Evolutionary conservation across 2,888 invertebrate species (phyloP).

Genomic region (Temnothorax unifasciatus): DNA sequence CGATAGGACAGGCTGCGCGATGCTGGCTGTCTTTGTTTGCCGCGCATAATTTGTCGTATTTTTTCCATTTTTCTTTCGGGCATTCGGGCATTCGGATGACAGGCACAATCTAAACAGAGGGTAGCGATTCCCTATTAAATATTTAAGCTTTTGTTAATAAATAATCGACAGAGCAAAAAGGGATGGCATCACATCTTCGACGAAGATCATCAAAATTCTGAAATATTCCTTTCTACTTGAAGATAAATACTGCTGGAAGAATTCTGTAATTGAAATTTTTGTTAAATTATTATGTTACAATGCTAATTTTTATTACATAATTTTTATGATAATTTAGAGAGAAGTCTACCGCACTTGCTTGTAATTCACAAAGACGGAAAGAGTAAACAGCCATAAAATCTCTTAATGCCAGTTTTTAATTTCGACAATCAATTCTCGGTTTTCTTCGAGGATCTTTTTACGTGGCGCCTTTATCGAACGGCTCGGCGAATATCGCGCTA

Average conservation of each 20-base stretch:
- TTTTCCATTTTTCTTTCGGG: not conserved
- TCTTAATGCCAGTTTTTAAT: not conserved
- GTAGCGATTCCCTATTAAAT: not conserved
- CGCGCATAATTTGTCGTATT: not conserved
- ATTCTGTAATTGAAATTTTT: not conserved
- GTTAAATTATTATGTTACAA: not conserved
- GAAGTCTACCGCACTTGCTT: not conserved
- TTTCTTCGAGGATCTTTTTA: not conserved
- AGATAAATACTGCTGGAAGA: not conserved
- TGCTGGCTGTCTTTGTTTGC: not conserved
- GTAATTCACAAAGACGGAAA: not conserved
- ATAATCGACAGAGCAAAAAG: not conserved
- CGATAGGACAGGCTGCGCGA: conserved; percentile 44
- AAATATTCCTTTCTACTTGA: not conserved
- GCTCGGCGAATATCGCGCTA: conserved; percentile 56
- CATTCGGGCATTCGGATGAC: not conserved
- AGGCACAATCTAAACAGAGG: not conserved
- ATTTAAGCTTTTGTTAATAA: not conserved
- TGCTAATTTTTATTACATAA: not conserved
- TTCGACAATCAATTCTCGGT: not conserved
- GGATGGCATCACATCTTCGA: not conserved
- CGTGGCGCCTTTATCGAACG: conserved; percentile 5
- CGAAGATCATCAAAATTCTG: not conserved
- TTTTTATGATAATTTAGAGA: not conserved
- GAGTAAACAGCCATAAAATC: not conserved